These are phyloP conservation scores for Apotomis betuletana DNA, from an alignment of 2,888 invertebrate species.

Conservation along the genomic window DNA sequence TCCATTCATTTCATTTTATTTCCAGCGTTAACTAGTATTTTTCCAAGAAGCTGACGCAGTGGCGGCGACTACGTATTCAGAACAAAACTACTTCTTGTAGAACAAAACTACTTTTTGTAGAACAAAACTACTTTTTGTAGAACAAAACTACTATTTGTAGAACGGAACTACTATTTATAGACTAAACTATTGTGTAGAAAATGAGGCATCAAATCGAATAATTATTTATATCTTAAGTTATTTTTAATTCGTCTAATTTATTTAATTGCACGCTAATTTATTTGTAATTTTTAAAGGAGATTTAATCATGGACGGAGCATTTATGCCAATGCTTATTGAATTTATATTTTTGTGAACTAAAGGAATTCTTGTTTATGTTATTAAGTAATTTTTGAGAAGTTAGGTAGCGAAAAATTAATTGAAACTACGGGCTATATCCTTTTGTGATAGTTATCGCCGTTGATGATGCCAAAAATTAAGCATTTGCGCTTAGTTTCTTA, in stretches of 20 bases:
- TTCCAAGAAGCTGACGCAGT: constrained; percentile 2
- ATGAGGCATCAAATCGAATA: constrained; percentile 13
- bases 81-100: constrained; percentile 11
- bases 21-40: constrained; percentile 28
- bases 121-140: constrained; percentile 4
- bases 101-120: constrained; percentile 1
- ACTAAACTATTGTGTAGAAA: constrained; percentile 1
- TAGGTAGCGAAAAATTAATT: no score
- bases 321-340: no score
- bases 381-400: no score
- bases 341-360: no score
- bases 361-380: no score
- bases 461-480: no score
- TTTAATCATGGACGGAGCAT: neutral
- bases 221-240: constrained; percentile 2
- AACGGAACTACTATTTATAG: constrained; percentile 9
- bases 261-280: constrained; percentile 8
- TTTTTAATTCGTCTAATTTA: constrained; percentile 21
- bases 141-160: constrained; percentile 2
- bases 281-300: neutral
- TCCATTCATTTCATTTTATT: constrained; percentile 18
- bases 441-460: no score
- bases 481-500: no score
- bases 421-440: no score
- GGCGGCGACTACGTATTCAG: neutral